These are phyloP conservation scores for Cyprinella venusta DNA, from an alignment of 2,797 vertebrate genomes.

Conservation along the genomic window DNA sequence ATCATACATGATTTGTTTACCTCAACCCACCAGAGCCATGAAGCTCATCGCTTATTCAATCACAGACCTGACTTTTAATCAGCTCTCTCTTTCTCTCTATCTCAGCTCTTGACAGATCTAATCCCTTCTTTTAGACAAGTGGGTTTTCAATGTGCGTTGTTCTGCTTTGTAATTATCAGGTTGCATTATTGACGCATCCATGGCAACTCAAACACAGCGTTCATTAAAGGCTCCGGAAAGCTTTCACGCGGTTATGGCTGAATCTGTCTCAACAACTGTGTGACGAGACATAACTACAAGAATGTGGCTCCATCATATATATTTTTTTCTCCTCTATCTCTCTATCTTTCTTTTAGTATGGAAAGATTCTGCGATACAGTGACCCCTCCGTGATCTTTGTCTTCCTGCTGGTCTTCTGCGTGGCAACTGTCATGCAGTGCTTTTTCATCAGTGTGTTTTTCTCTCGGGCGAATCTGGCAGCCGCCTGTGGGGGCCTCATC, in stretches of 20 bases:
- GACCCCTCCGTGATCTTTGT: conserved; percentile 94
- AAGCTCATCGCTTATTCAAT: conserved; percentile 54
- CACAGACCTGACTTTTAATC: conserved; percentile 59
- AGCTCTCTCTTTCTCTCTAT: conserved; percentile 33
- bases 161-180: conserved; percentile 42
- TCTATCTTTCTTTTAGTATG: conserved; percentile 77
- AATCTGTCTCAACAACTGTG: neutral
- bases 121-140: conserved; percentile 11
- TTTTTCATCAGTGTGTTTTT: conserved; percentile 98
- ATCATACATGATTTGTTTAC: conserved; percentile 36
- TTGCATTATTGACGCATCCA: conserved; percentile 13
- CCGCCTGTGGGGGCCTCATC: conserved; percentile 95
- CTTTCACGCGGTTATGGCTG: neutral
- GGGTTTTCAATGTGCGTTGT: conserved; percentile 16
- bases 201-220: neutral
- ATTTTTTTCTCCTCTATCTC: neutral
- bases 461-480: conserved; percentile 95
- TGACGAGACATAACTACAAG: neutral
- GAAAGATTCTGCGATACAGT: conserved; percentile 93
- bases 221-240: conserved; percentile 14
- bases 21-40: conserved; percentile 55
- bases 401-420: conserved; percentile 90
- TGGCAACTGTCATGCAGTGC: conserved; percentile 92
- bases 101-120: conserved; percentile 16
- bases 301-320: neutral